Percentiles rank a stretch among this genome's conserved stretches.
Evolutionary conservation across 1,140 invertebrate genomes (phyloP).

Genomic region (Camponotus pennsylvanicus): DNA sequence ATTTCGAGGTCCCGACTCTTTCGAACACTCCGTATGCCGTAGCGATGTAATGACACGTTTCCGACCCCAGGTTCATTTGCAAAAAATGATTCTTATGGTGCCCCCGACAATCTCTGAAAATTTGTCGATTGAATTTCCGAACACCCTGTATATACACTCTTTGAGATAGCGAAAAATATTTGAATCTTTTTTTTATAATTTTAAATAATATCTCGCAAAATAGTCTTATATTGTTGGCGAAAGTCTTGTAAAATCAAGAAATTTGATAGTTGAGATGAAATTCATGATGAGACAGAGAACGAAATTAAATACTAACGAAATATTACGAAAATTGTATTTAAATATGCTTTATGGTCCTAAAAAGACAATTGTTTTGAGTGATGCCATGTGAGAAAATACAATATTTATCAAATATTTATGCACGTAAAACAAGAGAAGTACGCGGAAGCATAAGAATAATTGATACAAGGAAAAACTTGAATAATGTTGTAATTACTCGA

Average conservation of each 20-base stretch:
- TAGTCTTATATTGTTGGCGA: not conserved
- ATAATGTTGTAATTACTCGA: not conserved
- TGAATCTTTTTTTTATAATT: not conserved
- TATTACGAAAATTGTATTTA: not conserved
- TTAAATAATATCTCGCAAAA: not conserved
- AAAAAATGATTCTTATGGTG: too few relatives aligned
- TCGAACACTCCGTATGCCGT: too few relatives aligned
- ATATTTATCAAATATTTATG: not conserved
- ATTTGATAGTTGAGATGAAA: not conserved
- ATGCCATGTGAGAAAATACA: not conserved
- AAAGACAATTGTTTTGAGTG: not conserved
- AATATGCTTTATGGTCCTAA: not conserved
- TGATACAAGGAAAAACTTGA: not conserved
- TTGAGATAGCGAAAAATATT: not conserved
- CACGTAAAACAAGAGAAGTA: not conserved
- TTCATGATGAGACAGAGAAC: not conserved
- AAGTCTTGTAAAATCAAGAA: not conserved
- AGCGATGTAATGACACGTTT: too few relatives aligned
- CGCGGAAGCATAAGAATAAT: too few relatives aligned
- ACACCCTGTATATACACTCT: too few relatives aligned
- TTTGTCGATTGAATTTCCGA: too few relatives aligned
- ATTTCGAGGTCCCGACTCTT: too few relatives aligned
- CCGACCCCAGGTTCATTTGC: too few relatives aligned
- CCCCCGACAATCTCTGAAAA: too few relatives aligned
- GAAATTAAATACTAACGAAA: not conserved